A percentile compares a stretch with the other conserved stretches of the same genome.
These are phyloP conservation scores for Gorsachius goisagi DNA, from an alignment of 2,113 vertebrate genomes.

Conservation along the genomic window DNA sequence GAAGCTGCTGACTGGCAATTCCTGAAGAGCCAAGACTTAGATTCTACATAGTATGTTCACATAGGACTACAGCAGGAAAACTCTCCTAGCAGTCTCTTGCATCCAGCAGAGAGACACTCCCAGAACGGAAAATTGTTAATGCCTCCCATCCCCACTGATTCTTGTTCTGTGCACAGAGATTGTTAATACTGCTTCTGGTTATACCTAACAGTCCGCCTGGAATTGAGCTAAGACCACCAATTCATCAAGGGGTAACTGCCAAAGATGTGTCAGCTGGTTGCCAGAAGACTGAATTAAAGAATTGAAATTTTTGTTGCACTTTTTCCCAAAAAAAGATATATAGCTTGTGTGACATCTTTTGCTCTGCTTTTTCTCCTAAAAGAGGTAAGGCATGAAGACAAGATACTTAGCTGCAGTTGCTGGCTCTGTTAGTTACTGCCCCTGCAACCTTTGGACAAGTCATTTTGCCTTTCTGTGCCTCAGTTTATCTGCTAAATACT, in stretches of 20 bases:
- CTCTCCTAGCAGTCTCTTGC: not conserved
- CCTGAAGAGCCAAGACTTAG: not conserved
- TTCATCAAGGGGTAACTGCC: not conserved
- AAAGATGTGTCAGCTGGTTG: not conserved
- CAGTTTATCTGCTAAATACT: not conserved
- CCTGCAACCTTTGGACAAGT: not conserved
- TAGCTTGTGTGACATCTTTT: not conserved
- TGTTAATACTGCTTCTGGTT: not conserved
- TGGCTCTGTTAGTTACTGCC: not conserved
- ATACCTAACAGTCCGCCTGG: not conserved
- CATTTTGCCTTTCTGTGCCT: not conserved
- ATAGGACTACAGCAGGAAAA: not conserved
- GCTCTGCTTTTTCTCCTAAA: not conserved
- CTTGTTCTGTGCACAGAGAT: not conserved
- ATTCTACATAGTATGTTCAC: not conserved
- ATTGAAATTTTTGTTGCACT: not conserved
- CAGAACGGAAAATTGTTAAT: not conserved
- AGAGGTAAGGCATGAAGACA: not conserved
- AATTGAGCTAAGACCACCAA: not conserved
- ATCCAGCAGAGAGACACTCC: not conserved
- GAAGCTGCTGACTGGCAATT: not conserved
- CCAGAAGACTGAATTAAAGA: not conserved
- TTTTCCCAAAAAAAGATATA: not conserved
- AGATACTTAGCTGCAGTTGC: not conserved
- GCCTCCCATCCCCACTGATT: not conserved